phyloP scores from a whole-genome alignment of 2,113 vertebrate genomes.

The Lepisosteus osseus region DNA sequence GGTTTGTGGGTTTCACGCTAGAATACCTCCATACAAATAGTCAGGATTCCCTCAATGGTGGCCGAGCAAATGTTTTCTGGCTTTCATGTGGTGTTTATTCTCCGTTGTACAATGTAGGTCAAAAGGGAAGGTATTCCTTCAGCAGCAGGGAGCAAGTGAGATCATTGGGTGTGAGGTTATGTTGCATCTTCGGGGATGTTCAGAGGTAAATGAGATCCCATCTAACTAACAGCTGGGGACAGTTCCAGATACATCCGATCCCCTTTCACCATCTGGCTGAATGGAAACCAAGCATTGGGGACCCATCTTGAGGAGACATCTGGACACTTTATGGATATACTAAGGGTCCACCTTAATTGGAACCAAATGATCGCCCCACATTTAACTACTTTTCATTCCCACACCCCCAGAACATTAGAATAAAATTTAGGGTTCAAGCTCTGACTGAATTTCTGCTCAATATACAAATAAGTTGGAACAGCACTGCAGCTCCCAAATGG shows the following conservation, averaged over 20 bases:
- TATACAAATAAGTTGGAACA: too few relatives aligned
- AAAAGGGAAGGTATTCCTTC: neutral
- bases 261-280: neutral
- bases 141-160: slow-evolving; percentile 13
- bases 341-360: slow-evolving; percentile 13
- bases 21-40: too few relatives aligned
- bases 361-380: slow-evolving; percentile 3
- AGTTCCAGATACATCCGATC: slow-evolving; percentile 7
- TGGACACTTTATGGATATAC: slow-evolving; percentile 23
- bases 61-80: neutral
- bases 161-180: neutral
- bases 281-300: neutral
- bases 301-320: slow-evolving; percentile 21
- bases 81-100: neutral
- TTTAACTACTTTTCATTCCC: too few relatives aligned
- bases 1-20: too few relatives aligned
- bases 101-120: neutral
- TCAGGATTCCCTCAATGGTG: neutral
- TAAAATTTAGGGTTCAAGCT: neutral
- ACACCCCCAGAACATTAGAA: neutral
- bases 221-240: slow-evolving; percentile 6
- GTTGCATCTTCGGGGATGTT: neutral
- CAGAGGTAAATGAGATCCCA: neutral
- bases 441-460: too few relatives aligned
- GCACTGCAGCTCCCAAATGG: too few relatives aligned